Evolutionary conservation across 2,797 vertebrate species (phyloP), one percentile per base, ranked within the genome.

Genomic region (Neopelma chrysocephalum): DNA sequence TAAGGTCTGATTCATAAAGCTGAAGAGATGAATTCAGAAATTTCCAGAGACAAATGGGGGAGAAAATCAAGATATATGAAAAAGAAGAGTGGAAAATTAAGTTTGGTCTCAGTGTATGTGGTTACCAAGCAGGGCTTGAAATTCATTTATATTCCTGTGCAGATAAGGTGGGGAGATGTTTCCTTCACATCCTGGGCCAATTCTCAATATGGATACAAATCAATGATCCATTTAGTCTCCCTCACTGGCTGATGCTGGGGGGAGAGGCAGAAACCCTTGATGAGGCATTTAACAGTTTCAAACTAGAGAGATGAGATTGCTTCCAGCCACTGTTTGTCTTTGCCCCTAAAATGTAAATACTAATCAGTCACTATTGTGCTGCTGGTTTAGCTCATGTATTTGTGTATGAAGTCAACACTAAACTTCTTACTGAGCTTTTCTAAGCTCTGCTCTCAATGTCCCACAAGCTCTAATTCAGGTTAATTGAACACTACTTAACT

Each of bases 61-160:
- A 95, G 91, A 95, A 94, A 95, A 94, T 89, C 80, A 95, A 94
- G 94, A 94, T 68, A 64, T 80, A 96, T 95, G 94, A 95, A 97
- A 96, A 95, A 95, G 38, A 64, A 73, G 71, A 69, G 45, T 93
- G 89, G 89, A 64, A 96, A 96, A 96, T 95, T 91, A 92, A 91
- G 93, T 90, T 96, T 95, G 91, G 85, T 81, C 61, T 94, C 80
- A 81, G 80, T 93, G 94, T 96, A 65, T 93, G 61, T 87, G 90
- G 89, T 96, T 94, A 91, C 89, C 94, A 96, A 95, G 56, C 66
- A 83, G 72, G 95, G 96, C 93, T 91, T 95, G 96, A 96, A 94
- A 97, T 94, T 94, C 95, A 60, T 47, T 90, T 91, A 62, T 2
- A 47, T 73, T 61, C 92, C 87, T 72, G 89, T 77, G 87, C 87